Conservation (phyloP, 2,888 invertebrate species). For the Axea sp. region DNA sequence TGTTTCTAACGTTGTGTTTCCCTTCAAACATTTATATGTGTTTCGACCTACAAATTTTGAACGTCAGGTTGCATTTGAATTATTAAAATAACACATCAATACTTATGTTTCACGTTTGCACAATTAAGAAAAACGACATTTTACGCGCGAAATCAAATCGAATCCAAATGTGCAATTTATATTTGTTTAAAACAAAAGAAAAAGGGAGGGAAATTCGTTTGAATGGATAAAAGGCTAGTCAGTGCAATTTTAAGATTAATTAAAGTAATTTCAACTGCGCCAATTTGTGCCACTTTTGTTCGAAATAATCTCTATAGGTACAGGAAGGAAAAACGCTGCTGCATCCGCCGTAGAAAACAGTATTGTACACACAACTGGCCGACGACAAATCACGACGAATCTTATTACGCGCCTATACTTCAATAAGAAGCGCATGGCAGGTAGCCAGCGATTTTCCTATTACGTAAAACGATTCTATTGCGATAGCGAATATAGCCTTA, state of each 20-base stretch:
- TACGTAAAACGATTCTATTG: constrained; percentile 44
- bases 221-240: no score
- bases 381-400: constrained; percentile 54
- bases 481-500: constrained; percentile 38
- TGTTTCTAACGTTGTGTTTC: constrained; percentile 19
- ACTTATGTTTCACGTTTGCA: no score
- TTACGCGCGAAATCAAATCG: no score
- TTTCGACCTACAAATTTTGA: no score
- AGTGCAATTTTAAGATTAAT: no score
- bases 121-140: no score
- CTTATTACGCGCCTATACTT: constrained; percentile 56
- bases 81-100: no score
- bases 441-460: constrained; percentile 55
- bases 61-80: no score
- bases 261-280: constrained; percentile 24
- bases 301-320: constrained; percentile 5
- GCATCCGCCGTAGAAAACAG: constrained; percentile 41
- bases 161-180: no score
- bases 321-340: constrained; percentile 29
- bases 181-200: no score
- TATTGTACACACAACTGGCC: constrained; percentile 44
- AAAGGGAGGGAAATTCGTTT: no score
- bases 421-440: constrained; percentile 55
- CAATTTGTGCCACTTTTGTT: constrained; percentile 24
- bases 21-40: constrained; percentile 3